phyloP scores from a whole-genome alignment of 2,888 invertebrate species.

The Tuberolachnus salignus region DNA sequence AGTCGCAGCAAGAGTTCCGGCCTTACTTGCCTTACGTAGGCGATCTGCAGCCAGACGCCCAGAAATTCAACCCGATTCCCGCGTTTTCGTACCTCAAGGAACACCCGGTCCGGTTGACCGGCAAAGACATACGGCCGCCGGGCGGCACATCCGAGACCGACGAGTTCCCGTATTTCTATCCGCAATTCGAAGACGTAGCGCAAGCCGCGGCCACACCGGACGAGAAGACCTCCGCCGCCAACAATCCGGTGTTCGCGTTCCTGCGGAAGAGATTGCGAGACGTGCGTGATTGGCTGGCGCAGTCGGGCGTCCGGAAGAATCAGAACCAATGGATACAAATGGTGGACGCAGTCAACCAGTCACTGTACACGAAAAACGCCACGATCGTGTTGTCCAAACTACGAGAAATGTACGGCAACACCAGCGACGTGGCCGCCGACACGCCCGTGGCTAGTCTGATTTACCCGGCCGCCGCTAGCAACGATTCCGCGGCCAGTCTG shows the following conservation, averaged over 20 bases:
- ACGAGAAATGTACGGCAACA: slow-evolving; percentile 66
- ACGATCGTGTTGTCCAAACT: slow-evolving; percentile 66
- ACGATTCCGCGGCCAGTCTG: slow-evolving; percentile 65
- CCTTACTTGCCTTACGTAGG: slow-evolving; percentile 28
- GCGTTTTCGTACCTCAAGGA: slow-evolving; percentile 57
- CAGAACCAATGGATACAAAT: slow-evolving; percentile 61
- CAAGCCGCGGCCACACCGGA: background rate
- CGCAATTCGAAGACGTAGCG: slow-evolving; percentile 30
- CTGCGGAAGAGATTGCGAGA: slow-evolving; percentile 67
- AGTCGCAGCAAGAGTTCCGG: slow-evolving; percentile 38
- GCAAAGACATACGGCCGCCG: slow-evolving; percentile 41
- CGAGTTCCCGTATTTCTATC: slow-evolving; percentile 41
- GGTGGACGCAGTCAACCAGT: slow-evolving; percentile 66
- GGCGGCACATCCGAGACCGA: slow-evolving; percentile 11
- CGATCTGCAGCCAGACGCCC: slow-evolving; percentile 27
- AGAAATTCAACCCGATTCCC: slow-evolving; percentile 50
- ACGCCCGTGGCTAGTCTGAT: slow-evolving; percentile 59
- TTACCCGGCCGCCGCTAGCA: slow-evolving; percentile 59
- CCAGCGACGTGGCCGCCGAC: slow-evolving; percentile 61
- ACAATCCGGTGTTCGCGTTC: slow-evolving; percentile 64
- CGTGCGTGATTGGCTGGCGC: slow-evolving; percentile 66
- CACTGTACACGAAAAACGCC: slow-evolving; percentile 65
- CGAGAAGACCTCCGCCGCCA: slow-evolving; percentile 62
- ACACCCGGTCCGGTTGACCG: slow-evolving; percentile 44
- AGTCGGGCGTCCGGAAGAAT: slow-evolving; percentile 61